Percentiles rank a stretch among this genome's conserved stretches.
Conservation (phyloP, 2,888 invertebrate species). For the Exocentrus adspersus region DNA sequence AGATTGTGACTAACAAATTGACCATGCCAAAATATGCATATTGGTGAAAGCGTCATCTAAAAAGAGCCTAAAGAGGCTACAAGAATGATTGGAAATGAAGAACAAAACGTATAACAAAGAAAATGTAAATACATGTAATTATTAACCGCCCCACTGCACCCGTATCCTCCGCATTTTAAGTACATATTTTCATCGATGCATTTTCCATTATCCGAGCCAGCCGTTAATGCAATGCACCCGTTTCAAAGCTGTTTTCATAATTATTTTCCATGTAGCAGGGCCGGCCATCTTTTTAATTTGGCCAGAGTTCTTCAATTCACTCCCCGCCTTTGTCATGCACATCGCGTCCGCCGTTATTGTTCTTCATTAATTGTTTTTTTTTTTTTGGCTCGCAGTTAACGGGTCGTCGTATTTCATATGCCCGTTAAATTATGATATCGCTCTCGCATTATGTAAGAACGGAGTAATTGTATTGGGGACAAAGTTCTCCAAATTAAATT, state of each 20-base stretch:
- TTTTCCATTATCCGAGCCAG: constrained; percentile 36
- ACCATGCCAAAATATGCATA: no score
- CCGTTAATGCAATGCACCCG: constrained; percentile 25
- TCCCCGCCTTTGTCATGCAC: constrained; percentile 55
- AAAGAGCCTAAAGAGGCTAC: no score
- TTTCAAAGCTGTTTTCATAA: constrained; percentile 43
- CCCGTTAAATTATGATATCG: constrained; percentile 44
- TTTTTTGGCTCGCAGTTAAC: constrained; percentile 28
- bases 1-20: no score
- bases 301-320: constrained; percentile 51
- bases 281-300: constrained; percentile 59
- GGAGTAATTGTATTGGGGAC: no score
- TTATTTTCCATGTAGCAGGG: constrained; percentile 48
- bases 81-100: no score
- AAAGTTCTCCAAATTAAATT: no score
- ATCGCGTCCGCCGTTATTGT: constrained; percentile 54
- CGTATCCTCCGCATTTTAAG: background rate
- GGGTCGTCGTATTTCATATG: constrained; percentile 36
- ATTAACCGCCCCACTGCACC: no score
- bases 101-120: no score
- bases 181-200: constrained; percentile 21
- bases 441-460: constrained; percentile 32
- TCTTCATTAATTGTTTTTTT: constrained; percentile 53
- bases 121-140: no score
- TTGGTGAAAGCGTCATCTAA: no score